phyloP scores from a whole-genome alignment of 2,113 vertebrate genomes.

The Sylvilagus bachmani region DNA sequence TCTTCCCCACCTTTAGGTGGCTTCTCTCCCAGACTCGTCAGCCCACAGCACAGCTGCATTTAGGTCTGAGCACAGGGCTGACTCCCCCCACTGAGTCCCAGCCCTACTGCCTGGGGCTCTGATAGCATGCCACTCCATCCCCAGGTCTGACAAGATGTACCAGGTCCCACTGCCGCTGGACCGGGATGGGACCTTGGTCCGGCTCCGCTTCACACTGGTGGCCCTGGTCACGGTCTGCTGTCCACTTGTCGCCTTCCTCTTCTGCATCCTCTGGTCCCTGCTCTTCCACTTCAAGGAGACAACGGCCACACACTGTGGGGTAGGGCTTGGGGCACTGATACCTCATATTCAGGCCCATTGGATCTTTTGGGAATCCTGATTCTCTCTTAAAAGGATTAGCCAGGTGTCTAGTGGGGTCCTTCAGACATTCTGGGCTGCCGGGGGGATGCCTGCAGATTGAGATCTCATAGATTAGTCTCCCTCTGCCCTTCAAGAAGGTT shows the following conservation, averaged over 20 bases:
- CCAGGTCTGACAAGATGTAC: constrained; percentile 91
- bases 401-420: not conserved
- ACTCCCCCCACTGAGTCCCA: not conserved
- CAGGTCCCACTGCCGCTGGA: constrained; percentile 91
- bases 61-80: not conserved
- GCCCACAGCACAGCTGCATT: not conserved
- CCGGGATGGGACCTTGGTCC: constrained; percentile 92
- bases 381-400: constrained; percentile 47
- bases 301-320: constrained; percentile 94
- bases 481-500: not conserved
- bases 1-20: constrained; percentile 44
- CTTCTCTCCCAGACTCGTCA: not conserved
- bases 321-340: constrained; percentile 80
- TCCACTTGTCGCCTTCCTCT: constrained; percentile 92
- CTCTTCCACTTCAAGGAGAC: constrained; percentile 93
- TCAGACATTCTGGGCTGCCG: not conserved
- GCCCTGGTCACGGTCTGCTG: constrained; percentile 91
- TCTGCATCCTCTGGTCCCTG: constrained; percentile 92
- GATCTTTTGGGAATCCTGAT: constrained; percentile 39
- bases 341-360: not conserved
- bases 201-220: constrained; percentile 91
- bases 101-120: constrained; percentile 43
- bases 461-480: constrained; percentile 14
- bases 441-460: not conserved
- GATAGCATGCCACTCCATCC: constrained; percentile 56